A percentile compares a stretch with the other conserved stretches of the same genome.
Conservation (phyloP, 2,113 vertebrate genomes). For the Dryoscopus gambensis region DNA sequence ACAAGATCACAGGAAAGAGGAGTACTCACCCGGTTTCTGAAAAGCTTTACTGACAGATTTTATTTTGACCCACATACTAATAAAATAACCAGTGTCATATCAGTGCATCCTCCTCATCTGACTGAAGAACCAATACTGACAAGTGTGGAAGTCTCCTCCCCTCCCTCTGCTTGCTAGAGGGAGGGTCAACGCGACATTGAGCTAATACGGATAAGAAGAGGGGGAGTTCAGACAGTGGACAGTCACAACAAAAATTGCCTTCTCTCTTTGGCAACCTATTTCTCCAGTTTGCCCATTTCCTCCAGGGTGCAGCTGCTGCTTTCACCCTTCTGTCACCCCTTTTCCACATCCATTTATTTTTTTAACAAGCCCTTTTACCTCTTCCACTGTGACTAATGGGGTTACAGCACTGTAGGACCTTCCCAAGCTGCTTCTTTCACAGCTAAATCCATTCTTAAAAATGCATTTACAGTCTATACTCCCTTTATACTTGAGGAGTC, state of each 20-base stretch:
- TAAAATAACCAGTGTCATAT: conserved; percentile 35
- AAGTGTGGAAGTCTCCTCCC: conserved; percentile 50
- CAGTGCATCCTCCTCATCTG: conserved; percentile 23
- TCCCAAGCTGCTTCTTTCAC: conserved; percentile 58
- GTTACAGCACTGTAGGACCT: conserved; percentile 66
- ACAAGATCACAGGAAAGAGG: neutral
- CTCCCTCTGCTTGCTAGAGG: conserved; percentile 15
- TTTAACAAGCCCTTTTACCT: conserved; percentile 68
- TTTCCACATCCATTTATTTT: conserved; percentile 65
- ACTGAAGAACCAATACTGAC: conserved; percentile 44
- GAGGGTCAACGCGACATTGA: conserved; percentile 1
- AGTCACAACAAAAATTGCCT: neutral
- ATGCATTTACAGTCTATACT: conserved; percentile 44
- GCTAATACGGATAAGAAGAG: neutral
- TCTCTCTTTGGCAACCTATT: neutral
- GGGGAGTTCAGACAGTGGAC: neutral
- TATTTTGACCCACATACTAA: conserved; percentile 34
- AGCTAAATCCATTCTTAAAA: conserved; percentile 55
- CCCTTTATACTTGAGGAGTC: conserved; percentile 1
- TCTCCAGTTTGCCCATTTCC: conserved; percentile 37
- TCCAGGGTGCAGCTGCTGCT: conserved; percentile 60
- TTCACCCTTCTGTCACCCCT: conserved; percentile 26
- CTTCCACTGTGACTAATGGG: conserved; percentile 66
- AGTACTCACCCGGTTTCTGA: neutral
- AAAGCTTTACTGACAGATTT: conserved; percentile 41